Evolutionary conservation across 2,797 vertebrate genomes (phyloP).

Genomic region (Leontopithecus rosalia): DNA sequence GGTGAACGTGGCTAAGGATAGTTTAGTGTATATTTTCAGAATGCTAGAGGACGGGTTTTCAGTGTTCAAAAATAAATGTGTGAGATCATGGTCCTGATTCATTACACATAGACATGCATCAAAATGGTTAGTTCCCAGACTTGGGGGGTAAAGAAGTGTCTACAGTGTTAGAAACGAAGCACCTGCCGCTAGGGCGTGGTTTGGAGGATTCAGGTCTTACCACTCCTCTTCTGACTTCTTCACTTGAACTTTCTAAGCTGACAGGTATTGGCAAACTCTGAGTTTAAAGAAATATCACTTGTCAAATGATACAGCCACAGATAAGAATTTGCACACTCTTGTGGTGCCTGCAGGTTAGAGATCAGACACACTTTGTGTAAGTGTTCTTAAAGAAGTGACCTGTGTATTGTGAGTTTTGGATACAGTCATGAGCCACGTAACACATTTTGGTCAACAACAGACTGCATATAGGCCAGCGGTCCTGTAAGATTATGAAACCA

Average conservation of each 20-base stretch:
- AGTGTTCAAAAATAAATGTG: not conserved
- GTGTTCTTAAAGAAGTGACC: not conserved
- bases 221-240: not conserved
- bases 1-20: not conserved
- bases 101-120: not conserved
- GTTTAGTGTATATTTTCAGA: not conserved
- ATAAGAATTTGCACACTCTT: not conserved
- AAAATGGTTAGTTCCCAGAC: not conserved
- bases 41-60: not conserved
- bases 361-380: accelerated
- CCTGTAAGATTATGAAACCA: not conserved
- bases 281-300: not conserved
- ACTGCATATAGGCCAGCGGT: not conserved
- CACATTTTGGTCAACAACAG: not conserved
- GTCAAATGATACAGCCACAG: not conserved
- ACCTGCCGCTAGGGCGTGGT: accelerated
- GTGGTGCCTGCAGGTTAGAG: accelerated
- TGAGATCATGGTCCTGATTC: not conserved
- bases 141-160: not conserved
- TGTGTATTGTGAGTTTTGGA: not conserved
- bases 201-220: too few relatives aligned
- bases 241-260: not conserved
- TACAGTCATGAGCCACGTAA: not conserved
- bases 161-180: accelerated
- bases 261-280: not conserved